Evolutionary conservation across 2,113 vertebrate genomes (phyloP).

Genomic region (Psilopogon haemacephalus): DNA sequence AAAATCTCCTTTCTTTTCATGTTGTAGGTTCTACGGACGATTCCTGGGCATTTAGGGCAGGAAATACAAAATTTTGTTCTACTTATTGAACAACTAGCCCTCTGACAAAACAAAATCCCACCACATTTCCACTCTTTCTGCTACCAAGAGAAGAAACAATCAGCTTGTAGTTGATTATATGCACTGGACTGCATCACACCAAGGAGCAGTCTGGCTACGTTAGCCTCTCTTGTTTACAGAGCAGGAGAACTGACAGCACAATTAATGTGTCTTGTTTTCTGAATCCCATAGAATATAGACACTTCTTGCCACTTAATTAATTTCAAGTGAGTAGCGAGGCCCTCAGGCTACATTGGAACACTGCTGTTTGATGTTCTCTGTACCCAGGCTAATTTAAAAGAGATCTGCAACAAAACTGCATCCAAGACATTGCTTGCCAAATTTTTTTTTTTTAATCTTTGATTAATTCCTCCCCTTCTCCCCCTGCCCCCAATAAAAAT

Average conservation of each 20-base stretch:
- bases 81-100: neutral
- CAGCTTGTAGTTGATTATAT: neutral
- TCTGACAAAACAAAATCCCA: neutral
- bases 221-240: neutral
- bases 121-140: neutral
- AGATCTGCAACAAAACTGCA: neutral
- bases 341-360: neutral
- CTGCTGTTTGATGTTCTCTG: neutral
- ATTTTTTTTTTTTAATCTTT: neutral
- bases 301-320: neutral
- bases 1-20: neutral
- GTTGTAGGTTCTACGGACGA: neutral
- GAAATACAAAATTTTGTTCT: neutral
- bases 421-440: neutral
- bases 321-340: neutral
- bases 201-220: neutral
- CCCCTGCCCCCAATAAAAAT: neutral
- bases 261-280: neutral
- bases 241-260: neutral
- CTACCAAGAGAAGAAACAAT: neutral
- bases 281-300: neutral
- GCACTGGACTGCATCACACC: neutral
- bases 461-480: neutral
- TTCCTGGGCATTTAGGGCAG: neutral
- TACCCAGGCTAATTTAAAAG: neutral